phyloP scores from a whole-genome alignment of 2,888 invertebrate species.

The Panzeria rudis region DNA sequence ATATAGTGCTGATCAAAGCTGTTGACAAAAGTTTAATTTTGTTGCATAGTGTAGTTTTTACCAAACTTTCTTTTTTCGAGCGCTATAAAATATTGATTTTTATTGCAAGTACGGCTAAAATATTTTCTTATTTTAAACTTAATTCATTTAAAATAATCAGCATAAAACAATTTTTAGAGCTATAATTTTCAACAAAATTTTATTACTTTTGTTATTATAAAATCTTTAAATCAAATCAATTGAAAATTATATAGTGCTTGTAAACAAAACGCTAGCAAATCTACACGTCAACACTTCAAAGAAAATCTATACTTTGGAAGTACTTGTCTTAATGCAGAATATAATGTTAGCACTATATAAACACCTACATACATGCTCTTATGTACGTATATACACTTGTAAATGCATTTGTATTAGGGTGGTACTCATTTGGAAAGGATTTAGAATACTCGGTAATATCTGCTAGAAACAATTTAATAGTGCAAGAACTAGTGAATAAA shows the following conservation, averaged over 20 bases:
- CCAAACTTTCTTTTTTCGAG: too few relatives aligned
- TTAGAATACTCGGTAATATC: too few relatives aligned
- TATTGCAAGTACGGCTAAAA: too few relatives aligned
- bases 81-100: too few relatives aligned
- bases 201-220: slow-evolving; percentile 30
- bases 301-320: slow-evolving; percentile 49
- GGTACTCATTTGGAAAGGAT: neutral
- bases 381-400: neutral
- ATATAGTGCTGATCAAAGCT: too few relatives aligned
- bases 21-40: too few relatives aligned
- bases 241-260: slow-evolving; percentile 53
- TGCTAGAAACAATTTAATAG: too few relatives aligned
- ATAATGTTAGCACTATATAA: slow-evolving; percentile 4
- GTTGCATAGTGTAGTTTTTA: too few relatives aligned
- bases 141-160: slow-evolving; percentile 65
- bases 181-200: slow-evolving; percentile 50
- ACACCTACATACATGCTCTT: neutral
- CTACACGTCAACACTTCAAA: slow-evolving; percentile 71
- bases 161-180: slow-evolving; percentile 31
- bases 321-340: slow-evolving; percentile 15
- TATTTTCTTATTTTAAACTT: slow-evolving; percentile 27
- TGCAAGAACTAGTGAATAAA: too few relatives aligned
- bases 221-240: slow-evolving; percentile 55
- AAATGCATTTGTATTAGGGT: neutral
- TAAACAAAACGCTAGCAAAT: slow-evolving; percentile 68